Evolutionary conservation across 2,797 vertebrate genomes (phyloP), one percentile per base, ranked within the genome.

Genomic region (Hozukius guyotensis): DNA sequence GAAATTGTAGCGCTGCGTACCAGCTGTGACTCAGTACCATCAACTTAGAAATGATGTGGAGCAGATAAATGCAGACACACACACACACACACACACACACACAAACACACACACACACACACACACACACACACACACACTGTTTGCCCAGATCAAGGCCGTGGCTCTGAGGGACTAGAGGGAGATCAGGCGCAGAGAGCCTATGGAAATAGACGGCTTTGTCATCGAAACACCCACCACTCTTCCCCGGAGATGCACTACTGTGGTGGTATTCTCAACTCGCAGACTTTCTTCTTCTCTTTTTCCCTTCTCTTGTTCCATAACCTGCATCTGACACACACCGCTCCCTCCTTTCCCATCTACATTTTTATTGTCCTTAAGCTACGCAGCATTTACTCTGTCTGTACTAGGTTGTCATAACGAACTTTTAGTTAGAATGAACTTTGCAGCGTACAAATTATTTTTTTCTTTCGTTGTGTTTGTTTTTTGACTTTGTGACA

Each of bases 121-220:
- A n/a, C 59, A 72, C 93, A 95, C 90, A 61, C 66, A 73, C 32
- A 60, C 59, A 94, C 95, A 96, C 29, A 24, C 49, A 1, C 90
- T 96, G 96, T 98, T 98, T 97, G 96, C 96, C 92, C 95, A 96
- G 97, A 99, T 98, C 97, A 98, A 97, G 96, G 94, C 94, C 49
- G 92, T 95, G 96, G 96, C 97, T 97, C 97, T 95, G 92, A 96
- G 96, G 96, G 96, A 97, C 97, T 97, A 95, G 94, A 94, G 78
- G 88, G 95, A 97, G 96, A 97, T 97, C 96, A 97, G 95, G 95
- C 91, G 27, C 95, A 94, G 90, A 95, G 94, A 96, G 95, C 96
- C 96, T 95, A 95, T 96, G 96, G 96, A 97, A 93, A 94, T 89
- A 90, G 86, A 89, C 75, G 80, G 86, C 92, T 94, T 94, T 94